Evolutionary conservation across 2,797 vertebrate genomes (phyloP), one percentile per base, ranked within the genome.

Genomic region (Lemur catta): DNA sequence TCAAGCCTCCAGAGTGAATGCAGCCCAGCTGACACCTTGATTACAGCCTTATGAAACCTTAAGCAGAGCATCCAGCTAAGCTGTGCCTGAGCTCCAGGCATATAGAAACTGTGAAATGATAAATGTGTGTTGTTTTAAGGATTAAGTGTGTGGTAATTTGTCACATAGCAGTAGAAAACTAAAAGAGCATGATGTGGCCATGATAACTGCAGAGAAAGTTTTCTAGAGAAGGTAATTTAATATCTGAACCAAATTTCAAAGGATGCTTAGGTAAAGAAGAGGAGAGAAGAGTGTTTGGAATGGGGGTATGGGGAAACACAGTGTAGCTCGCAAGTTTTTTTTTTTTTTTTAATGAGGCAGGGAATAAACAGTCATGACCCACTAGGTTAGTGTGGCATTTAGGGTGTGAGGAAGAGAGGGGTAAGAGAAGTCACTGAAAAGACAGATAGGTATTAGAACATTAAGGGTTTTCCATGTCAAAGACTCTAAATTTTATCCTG

Each of bases 291-390:
- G 30, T 52, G 2, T 84, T 88, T 88, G 33, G 33, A 57, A 26
- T 24, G 3, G 2, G 11, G 11, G n/a, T 61, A 38, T 41, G 30
- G 91, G 41, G 69, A 96, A 59, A 80, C 43, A 78, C 17, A 7
- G 4, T 30, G 22, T 41, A 65, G 4, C n/a, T 67, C 30, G 72
- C 52, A 91, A 55, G 74, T 13, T 26, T 80, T 91, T 74, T 76
- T 92, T 92, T 91, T 81, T 78, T 93, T 92, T 82, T 11, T 81
- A 95, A 59, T 67, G 69, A 84, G 33, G 30, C 14, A 57, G 55
- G 67, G n/a, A 84, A 63, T 30, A 88, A 94, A 84, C 5, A 57
- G 7, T 26, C 9, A 43, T 38, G 26, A 86, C n/a, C 6, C 35
- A 50, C 3, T 46, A 61, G 55, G 0, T 71, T 46, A 84, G 63